Base-by-base conservation (phyloP, 2,113 vertebrate genomes). In the Callorhinus ursinus region DNA sequence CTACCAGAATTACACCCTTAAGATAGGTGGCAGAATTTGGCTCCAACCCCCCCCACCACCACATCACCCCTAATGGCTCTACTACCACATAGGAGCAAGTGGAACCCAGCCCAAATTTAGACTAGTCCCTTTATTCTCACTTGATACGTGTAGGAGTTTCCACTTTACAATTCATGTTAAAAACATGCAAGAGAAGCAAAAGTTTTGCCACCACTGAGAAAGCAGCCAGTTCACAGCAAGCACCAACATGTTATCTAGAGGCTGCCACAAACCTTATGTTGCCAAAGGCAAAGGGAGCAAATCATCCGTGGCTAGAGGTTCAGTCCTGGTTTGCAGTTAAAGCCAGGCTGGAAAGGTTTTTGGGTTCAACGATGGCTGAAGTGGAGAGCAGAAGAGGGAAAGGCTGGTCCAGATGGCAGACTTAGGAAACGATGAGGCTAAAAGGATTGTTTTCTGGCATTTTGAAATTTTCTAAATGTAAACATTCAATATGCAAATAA, bases 1-100 rank as follows among this genome's bases (percentile, higher is more conserved):
- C 89, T 76, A 88, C 42, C 26, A 95, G 77, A 90, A 90, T 96
- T 87, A 93, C 88, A 90, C 36, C 22, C 33, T 76, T 84, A 82
- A 93, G 51, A 65, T 72, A 82, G 21, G 24, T 87, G 63, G 71
- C 71, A 88, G 51, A 26, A 19, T 90, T 93, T 93, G 61, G 89
- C 67, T 97, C 67, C 89, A 71, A 93, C 79, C 74, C 83, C 55
- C 39, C 39, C 39, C 39, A 0, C 39, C 39, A 4, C 39, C 5
- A n/a, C 53, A 79, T 83, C 69, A 83, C 12, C 95, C 22, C 39
- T 76, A 26, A 46, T 33, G 87, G 36, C 18, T 93, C 61, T 14
- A 93, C 28, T 33, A 19, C 36, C 69, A 42, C 5, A 11, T 10
- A 53, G 51, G 46, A 97, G 55, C 92, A 87, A 86, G 39, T 42